These are phyloP conservation scores for Dasysyrphus tricinctus DNA, from an alignment of 2,888 invertebrate species.

Conservation along the genomic window DNA sequence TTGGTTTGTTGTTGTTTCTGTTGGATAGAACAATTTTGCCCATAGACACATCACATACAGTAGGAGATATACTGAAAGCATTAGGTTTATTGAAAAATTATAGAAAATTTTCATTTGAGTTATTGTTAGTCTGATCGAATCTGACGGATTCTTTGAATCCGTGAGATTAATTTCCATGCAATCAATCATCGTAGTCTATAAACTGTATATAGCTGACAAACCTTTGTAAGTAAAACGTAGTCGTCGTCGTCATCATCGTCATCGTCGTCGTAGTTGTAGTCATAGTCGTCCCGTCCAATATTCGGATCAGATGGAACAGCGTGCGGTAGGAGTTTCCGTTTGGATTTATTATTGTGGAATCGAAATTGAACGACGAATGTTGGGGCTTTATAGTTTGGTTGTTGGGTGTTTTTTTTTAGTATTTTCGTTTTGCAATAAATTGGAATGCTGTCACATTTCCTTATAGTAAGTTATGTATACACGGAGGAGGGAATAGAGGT, in stretches of 20 bases:
- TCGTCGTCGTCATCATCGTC: constrained; percentile 19
- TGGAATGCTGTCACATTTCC: constrained; percentile 39
- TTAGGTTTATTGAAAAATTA: not conserved
- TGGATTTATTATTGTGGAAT: constrained; percentile 34
- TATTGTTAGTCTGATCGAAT: constrained; percentile 72
- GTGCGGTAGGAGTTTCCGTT: constrained; percentile 55
- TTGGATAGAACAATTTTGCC: not conserved
- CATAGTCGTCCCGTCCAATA: constrained; percentile 9
- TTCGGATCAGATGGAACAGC: not conserved
- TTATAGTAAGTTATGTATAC: not conserved
- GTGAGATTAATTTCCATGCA: constrained; percentile 75
- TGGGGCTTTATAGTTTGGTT: not conserved
- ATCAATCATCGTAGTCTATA: constrained; percentile 62
- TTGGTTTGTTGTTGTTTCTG: constrained; percentile 22
- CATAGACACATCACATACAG: not conserved
- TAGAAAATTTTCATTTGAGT: constrained; percentile 60
- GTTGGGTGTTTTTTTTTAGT: not conserved
- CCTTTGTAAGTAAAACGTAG: constrained; percentile 19
- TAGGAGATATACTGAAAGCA: not conserved
- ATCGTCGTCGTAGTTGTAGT: constrained; percentile 5
- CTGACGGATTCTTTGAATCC: constrained; percentile 75
- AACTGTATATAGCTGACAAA: constrained; percentile 54
- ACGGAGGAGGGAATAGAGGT: not conserved
- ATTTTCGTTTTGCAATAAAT: constrained; percentile 9
- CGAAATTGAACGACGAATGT: constrained; percentile 26